Conservation (phyloP, 2,888 invertebrate genomes). For the Zaprionus bogoriensis region DNA sequence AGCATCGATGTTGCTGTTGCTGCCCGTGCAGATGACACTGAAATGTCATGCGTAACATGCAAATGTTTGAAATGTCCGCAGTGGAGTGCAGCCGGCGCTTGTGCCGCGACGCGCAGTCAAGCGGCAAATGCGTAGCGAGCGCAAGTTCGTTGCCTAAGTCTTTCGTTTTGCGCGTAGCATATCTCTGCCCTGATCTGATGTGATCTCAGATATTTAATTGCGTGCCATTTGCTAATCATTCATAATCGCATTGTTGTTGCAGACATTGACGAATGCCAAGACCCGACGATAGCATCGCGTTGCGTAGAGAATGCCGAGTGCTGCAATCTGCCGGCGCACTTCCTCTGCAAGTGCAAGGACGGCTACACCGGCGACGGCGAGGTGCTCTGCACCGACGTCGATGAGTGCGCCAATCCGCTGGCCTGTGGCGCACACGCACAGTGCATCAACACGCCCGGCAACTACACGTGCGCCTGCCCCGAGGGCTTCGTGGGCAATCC, state of each 20-base stretch:
- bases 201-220: slow-evolving; percentile 45
- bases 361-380: slow-evolving; percentile 96
- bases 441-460: slow-evolving; percentile 93
- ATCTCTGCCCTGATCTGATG: slow-evolving; percentile 7
- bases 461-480: slow-evolving; percentile 93
- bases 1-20: neutral
- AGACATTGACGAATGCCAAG: slow-evolving; percentile 97
- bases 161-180: slow-evolving; percentile 30
- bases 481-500: slow-evolving; percentile 93
- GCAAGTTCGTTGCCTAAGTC: slow-evolving; percentile 49
- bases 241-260: slow-evolving; percentile 32
- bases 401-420: slow-evolving; percentile 92
- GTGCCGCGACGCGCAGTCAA: slow-evolving; percentile 44
- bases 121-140: slow-evolving; percentile 65
- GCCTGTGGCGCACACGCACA: slow-evolving; percentile 92
- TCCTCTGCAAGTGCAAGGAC: slow-evolving; percentile 95
- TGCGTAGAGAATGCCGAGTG: slow-evolving; percentile 97
- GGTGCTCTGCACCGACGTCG: slow-evolving; percentile 93
- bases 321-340: slow-evolving; percentile 96
- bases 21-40: slow-evolving; percentile 59
- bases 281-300: slow-evolving; percentile 91
- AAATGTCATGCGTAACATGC: slow-evolving; percentile 75
- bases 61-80: slow-evolving; percentile 43
- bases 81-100: slow-evolving; percentile 18
- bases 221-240: slow-evolving; percentile 59